Conservation (phyloP, 2,888 invertebrate species). For the Laothoe populi region DNA sequence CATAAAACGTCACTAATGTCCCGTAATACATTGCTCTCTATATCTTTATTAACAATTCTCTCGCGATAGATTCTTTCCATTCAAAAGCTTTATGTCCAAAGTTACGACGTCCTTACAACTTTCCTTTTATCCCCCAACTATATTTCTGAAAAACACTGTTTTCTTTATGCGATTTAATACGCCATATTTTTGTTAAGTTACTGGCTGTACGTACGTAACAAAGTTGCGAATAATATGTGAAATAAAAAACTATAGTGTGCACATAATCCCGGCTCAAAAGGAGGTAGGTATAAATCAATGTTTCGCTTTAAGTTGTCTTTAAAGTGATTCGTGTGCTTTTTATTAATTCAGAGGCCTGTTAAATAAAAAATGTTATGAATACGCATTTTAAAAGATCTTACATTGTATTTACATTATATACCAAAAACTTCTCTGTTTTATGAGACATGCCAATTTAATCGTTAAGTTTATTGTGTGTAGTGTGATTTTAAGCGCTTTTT, state of each 20-base stretch:
- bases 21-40: slow-evolving; percentile 76
- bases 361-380: slow-evolving; percentile 16
- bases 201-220: slow-evolving; percentile 64
- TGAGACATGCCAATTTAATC: slow-evolving; percentile 1
- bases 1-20: slow-evolving; percentile 80
- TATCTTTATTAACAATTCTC: slow-evolving; percentile 84
- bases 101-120: slow-evolving; percentile 80
- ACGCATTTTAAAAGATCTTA: not conserved
- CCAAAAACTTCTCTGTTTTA: not conserved
- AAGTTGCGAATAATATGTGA: slow-evolving; percentile 75
- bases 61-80: slow-evolving; percentile 77
- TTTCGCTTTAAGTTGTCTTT: slow-evolving; percentile 64
- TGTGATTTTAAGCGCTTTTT: slow-evolving; percentile 19
- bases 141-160: slow-evolving; percentile 82
- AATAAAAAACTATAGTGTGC: slow-evolving; percentile 71
- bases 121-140: slow-evolving; percentile 78
- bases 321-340: slow-evolving; percentile 37
- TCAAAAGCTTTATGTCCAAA: slow-evolving; percentile 78
- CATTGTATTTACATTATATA: slow-evolving; percentile 16
- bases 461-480: slow-evolving; percentile 11
- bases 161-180: slow-evolving; percentile 82
- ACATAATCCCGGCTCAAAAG: slow-evolving; percentile 67
- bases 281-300: slow-evolving; percentile 77
- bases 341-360: slow-evolving; percentile 19
- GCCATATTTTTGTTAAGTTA: slow-evolving; percentile 81